Evolutionary conservation across 2,888 invertebrate genomes (phyloP).

Genomic region (Conus canariensis): DNA sequence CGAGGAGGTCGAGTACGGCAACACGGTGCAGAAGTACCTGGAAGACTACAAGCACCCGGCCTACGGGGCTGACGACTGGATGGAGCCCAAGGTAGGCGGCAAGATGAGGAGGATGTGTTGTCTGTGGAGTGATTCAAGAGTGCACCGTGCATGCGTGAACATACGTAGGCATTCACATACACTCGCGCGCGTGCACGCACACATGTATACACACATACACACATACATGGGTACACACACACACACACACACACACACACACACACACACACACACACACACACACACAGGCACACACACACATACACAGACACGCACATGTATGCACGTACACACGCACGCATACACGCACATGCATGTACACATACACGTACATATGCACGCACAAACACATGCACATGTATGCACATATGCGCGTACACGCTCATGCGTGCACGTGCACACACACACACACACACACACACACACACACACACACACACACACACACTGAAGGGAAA

Average conservation of each 20-base stretch:
- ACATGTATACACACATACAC: not conserved
- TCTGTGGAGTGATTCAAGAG: not conserved
- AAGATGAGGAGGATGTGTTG: too few relatives aligned
- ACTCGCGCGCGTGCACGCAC: not conserved
- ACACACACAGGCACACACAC: not conserved
- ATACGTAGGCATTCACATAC: not conserved
- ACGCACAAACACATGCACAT: too few relatives aligned
- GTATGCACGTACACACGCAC: too few relatives aligned
- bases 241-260: conserved; percentile 19
- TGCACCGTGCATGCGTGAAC: not conserved
- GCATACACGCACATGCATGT: too few relatives aligned
- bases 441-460: too few relatives aligned
- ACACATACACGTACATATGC: too few relatives aligned
- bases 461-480: too few relatives aligned
- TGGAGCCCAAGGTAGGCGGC: not conserved
- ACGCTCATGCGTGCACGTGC: too few relatives aligned
- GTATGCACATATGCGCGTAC: too few relatives aligned
- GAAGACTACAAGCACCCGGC: not conserved
- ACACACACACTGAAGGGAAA: too few relatives aligned
- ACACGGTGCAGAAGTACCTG: not conserved
- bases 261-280: conserved; percentile 19
- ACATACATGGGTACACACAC: not conserved
- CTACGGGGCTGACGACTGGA: not conserved
- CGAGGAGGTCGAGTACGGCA: not conserved
- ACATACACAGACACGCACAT: too few relatives aligned